Evolutionary conservation across 2,797 vertebrate genomes (phyloP).

Genomic region (Hemibagrus guttatus): DNA sequence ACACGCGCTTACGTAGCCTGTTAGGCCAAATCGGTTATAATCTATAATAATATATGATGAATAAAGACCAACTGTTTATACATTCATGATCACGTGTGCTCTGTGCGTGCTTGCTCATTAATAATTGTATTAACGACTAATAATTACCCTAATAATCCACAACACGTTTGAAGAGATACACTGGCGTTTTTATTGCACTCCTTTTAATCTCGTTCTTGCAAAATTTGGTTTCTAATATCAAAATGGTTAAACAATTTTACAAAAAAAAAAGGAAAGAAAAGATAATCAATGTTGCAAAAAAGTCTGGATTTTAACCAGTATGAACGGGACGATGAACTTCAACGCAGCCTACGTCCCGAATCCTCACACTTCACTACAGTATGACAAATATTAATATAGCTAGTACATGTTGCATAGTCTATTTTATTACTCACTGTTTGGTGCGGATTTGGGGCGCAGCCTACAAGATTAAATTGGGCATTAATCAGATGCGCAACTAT

Average conservation of each 20-base stretch:
- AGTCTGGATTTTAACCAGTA: not conserved
- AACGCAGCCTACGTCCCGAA: not conserved
- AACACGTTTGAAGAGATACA: not conserved
- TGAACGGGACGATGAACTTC: too few species aligned
- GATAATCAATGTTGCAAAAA: not conserved
- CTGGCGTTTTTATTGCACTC: not conserved
- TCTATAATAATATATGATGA: not conserved
- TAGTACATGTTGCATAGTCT: not conserved
- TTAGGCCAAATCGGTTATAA: not conserved
- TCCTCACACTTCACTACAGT: not conserved
- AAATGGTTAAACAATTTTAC: not conserved
- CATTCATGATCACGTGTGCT: too few species aligned
- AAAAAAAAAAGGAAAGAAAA: too few species aligned
- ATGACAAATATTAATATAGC: not conserved
- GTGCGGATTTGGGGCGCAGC: constrained; percentile 17
- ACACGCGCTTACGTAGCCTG: not conserved
- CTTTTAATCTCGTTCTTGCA: not conserved
- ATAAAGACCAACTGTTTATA: not conserved
- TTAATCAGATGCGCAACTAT: constrained; percentile 17
- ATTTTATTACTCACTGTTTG: not conserved
- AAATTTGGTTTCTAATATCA: too few species aligned
- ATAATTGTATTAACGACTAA: not conserved
- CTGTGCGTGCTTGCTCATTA: not conserved
- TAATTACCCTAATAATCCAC: not conserved
- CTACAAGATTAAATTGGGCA: not conserved